Conservation (phyloP, 1,140 invertebrate species). For the Phymastichus coffea region DNA sequence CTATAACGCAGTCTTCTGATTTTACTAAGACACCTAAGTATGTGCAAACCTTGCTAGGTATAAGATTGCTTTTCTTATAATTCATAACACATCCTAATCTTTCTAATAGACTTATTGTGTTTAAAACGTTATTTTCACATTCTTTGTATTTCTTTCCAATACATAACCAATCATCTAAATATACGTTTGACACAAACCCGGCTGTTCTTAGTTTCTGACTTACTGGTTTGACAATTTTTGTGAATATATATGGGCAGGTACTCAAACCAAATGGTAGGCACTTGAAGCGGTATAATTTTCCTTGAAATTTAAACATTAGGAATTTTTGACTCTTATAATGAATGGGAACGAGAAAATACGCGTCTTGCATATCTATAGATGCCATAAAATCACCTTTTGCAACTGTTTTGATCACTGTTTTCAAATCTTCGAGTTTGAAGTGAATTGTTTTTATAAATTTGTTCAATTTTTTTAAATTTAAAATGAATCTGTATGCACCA, state of each 20-base stretch:
- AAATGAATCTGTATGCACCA: conserved; percentile 29
- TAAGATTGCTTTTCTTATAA: not conserved
- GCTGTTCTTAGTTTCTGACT: conserved; percentile 8
- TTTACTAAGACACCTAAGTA: conserved; percentile 5
- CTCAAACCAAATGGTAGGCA: conserved; percentile 35
- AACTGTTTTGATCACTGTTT: conserved; percentile 31
- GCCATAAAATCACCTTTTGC: conserved; percentile 25
- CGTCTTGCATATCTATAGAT: conserved; percentile 29
- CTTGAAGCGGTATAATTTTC: conserved; percentile 29
- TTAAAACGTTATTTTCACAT: conserved; percentile 1
- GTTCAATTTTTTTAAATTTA: conserved; percentile 34
- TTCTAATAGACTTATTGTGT: not conserved
- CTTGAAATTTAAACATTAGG: conserved; percentile 32
- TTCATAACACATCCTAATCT: conserved; percentile 17
- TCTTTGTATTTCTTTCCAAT: conserved; percentile 18
- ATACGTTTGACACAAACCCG: conserved; percentile 31
- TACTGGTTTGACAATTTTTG: conserved; percentile 36
- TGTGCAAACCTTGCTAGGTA: not conserved
- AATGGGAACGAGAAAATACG: conserved; percentile 26
- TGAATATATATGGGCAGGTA: conserved; percentile 34
- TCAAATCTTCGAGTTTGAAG: conserved; percentile 42
- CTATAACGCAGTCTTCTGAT: not conserved
- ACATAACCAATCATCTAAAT: conserved; percentile 37
- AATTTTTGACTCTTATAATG: not conserved
- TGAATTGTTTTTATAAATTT: conserved; percentile 32